Percentiles rank a stretch among this genome's conserved stretches.
Evolutionary conservation across 2,888 invertebrate species (phyloP).

Genomic region (Sphecodes monilicornis): DNA sequence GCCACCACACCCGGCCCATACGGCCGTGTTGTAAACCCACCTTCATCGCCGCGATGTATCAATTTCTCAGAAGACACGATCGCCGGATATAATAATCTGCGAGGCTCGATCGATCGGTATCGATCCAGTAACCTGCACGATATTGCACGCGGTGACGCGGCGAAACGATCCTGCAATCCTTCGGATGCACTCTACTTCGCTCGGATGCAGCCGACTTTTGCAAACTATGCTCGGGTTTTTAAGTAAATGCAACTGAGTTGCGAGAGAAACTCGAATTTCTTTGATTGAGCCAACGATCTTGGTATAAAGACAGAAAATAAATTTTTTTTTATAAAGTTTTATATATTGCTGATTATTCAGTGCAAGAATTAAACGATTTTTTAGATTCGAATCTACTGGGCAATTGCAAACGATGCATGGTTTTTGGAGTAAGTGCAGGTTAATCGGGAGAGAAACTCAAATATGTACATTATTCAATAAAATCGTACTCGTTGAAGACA

Average conservation of each 20-base stretch:
- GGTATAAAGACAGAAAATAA: too few species aligned
- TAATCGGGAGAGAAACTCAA: neutral
- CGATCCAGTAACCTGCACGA: slow-evolving; percentile 40
- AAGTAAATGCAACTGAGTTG: neutral
- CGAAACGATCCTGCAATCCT: neutral
- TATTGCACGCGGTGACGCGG: slow-evolving; percentile 45
- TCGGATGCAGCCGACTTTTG: neutral
- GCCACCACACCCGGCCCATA: slow-evolving; percentile 58
- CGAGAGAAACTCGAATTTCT: neutral
- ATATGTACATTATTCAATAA: neutral
- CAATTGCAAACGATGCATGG: neutral
- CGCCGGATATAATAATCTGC: slow-evolving; percentile 65
- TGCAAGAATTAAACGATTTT: too few species aligned
- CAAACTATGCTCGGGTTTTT: neutral
- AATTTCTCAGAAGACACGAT: slow-evolving; percentile 70
- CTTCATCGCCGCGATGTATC: slow-evolving; percentile 60
- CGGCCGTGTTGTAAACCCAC: slow-evolving; percentile 31
- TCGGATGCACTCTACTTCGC: neutral
- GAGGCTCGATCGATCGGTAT: slow-evolving; percentile 57
- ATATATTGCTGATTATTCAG: too few species aligned
- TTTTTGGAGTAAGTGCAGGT: neutral
- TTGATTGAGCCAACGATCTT: neutral
- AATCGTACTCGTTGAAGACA: neutral
- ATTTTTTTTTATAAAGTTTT: too few species aligned
- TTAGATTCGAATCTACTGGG: too few species aligned